A percentile compares a stretch with the other conserved stretches of the same genome.
These are phyloP conservation scores for Dendropsophus ebraccatus DNA, from an alignment of 2,113 vertebrate genomes.

Conservation along the genomic window DNA sequence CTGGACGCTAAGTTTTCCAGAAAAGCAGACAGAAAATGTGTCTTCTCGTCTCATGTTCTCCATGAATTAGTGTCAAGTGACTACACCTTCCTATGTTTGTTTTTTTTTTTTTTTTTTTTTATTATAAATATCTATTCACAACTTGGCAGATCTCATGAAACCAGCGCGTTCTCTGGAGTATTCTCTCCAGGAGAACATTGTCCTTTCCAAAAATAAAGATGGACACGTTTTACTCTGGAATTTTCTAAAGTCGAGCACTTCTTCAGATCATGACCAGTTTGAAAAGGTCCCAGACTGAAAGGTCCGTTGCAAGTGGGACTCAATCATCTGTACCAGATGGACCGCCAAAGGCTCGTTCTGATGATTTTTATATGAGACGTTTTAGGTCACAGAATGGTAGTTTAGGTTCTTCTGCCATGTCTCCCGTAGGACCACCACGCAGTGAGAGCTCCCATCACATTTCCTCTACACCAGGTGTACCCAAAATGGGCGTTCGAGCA, in stretches of 20 bases:
- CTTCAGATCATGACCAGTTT: slow-evolving; percentile 89
- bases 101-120: neutral
- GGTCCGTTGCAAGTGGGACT: slow-evolving; percentile 79
- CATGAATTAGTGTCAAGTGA: neutral
- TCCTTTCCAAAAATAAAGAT: slow-evolving; percentile 71
- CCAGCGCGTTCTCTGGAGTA: slow-evolving; percentile 71
- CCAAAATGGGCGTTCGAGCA: slow-evolving; percentile 95
- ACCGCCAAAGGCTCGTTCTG: slow-evolving; percentile 81
- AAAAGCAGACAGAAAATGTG: neutral
- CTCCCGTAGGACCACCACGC: slow-evolving; percentile 78
- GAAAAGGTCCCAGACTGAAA: slow-evolving; percentile 89
- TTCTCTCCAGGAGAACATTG: slow-evolving; percentile 74
- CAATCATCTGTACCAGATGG: slow-evolving; percentile 73
- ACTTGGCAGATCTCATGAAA: slow-evolving; percentile 74
- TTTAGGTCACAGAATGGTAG: slow-evolving; percentile 88
- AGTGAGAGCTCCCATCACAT: slow-evolving; percentile 83
- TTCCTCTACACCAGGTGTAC: slow-evolving; percentile 87
- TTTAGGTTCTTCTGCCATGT: slow-evolving; percentile 77
- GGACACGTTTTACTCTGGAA: slow-evolving; percentile 71
- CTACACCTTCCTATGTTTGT: neutral
- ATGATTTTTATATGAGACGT: slow-evolving; percentile 92
- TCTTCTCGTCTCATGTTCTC: neutral
- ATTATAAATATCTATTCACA: slow-evolving; percentile 60
- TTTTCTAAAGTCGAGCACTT: slow-evolving; percentile 67
- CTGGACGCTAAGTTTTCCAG: neutral